Conservation (phyloP, 2,888 invertebrate genomes). For the Teleogryllus oceanicus region DNA sequence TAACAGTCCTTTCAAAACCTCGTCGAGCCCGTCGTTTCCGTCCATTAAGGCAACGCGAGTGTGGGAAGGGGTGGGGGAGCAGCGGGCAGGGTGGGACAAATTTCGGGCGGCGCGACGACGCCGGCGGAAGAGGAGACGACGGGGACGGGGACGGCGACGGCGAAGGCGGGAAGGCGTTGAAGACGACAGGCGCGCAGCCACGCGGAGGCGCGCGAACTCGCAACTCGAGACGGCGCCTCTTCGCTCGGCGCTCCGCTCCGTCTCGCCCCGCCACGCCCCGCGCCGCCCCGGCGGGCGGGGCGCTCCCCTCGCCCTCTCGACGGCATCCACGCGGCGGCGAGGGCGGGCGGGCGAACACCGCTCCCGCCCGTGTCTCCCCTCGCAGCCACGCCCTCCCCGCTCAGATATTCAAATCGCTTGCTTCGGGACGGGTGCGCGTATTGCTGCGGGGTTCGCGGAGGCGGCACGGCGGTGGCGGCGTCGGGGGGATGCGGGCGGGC, state of each 20-base stretch:
- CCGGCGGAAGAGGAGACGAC: background rate
- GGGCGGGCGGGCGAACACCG: background rate
- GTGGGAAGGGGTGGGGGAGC: too few species aligned
- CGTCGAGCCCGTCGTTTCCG: background rate
- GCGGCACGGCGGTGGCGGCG: background rate
- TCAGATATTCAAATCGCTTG: constrained; percentile 18
- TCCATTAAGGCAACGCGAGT: background rate
- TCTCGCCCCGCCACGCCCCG: background rate
- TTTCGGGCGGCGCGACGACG: background rate
- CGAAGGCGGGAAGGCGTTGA: background rate
- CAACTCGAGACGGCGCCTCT: constrained; percentile 5
- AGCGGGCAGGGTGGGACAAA: too few species aligned
- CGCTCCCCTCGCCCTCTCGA: background rate
- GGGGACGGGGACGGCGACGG: background rate
- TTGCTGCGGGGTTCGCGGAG: background rate
- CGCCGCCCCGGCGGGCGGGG: background rate
- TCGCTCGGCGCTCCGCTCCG: background rate
- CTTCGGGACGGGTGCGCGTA: constrained; percentile 18
- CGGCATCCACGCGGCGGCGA: background rate
- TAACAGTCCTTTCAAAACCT: background rate
- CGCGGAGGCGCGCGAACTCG: background rate
- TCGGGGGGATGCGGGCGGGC: background rate
- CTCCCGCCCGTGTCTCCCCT: background rate
- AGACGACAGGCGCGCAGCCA: background rate
- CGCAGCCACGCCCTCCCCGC: background rate